Evolutionary conservation across 2,797 vertebrate genomes (phyloP).

Genomic region (Onychomys torridus): DNA sequence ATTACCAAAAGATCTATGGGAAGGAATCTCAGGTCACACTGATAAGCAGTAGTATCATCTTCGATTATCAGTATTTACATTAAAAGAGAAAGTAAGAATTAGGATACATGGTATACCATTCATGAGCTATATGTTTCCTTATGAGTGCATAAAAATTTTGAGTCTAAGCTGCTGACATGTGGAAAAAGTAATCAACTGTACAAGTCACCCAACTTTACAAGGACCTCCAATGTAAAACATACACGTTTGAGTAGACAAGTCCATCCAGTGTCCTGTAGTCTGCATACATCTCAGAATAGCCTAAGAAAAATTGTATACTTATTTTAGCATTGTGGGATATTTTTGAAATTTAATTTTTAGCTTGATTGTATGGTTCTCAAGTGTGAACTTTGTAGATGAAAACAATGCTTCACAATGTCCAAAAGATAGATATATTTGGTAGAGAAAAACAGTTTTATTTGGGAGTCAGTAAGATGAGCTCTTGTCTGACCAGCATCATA

Average conservation of each 20-base stretch:
- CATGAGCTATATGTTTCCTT: not conserved
- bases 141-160: not conserved
- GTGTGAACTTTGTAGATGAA: not conserved
- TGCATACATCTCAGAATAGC: not conserved
- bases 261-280: not conserved
- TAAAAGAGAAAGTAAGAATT: not conserved
- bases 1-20: not conserved
- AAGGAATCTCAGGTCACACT: not conserved
- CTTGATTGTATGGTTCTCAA: not conserved
- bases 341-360: not conserved
- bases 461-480: not conserved
- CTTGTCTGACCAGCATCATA: not conserved
- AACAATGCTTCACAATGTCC: not conserved
- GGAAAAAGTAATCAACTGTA: not conserved
- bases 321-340: not conserved
- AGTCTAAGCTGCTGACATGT: not conserved
- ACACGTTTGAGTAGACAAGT: not conserved
- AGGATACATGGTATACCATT: not conserved
- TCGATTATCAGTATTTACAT: not conserved
- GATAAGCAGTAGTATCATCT: not conserved
- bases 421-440: not conserved
- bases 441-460: not conserved
- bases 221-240: not conserved
- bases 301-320: not conserved
- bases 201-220: not conserved